phyloP scores from a whole-genome alignment of 2,113 vertebrate species.

The Coregonus clupeaformis region DNA sequence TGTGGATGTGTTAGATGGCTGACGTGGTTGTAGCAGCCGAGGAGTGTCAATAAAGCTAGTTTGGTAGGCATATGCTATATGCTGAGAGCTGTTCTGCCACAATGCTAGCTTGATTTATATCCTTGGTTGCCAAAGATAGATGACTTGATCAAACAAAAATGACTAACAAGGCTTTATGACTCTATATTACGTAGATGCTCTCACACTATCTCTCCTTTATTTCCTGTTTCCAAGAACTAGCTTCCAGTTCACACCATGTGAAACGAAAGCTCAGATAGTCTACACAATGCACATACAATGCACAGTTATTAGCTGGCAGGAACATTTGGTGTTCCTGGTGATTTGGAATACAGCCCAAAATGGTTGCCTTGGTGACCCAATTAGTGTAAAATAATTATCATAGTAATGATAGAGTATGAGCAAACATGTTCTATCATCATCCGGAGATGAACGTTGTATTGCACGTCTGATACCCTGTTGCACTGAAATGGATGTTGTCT shows the following conservation, averaged over 20 bases:
- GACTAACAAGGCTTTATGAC: conserved; percentile 50
- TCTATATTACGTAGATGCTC: conserved; percentile 44
- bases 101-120: background rate
- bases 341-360: conserved; percentile 1
- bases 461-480: background rate
- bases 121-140: conserved; percentile 45
- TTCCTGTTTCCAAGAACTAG: conserved; percentile 56
- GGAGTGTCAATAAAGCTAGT: background rate
- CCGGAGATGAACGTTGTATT: background rate
- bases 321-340: background rate
- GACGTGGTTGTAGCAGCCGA: background rate
- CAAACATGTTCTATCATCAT: conserved; percentile 20
- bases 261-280: background rate
- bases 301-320: background rate
- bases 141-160: conserved; percentile 49
- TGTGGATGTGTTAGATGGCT: background rate
- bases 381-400: conserved; percentile 17
- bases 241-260: conserved; percentile 22
- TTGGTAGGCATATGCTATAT: background rate
- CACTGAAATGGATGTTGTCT: background rate
- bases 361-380: conserved; percentile 50
- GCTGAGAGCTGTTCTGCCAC: background rate
- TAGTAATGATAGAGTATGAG: background rate
- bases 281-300: no score
- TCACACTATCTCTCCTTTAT: conserved; percentile 21